Conservation (phyloP, 2,113 vertebrate species). For the Caloenas nicobarica region DNA sequence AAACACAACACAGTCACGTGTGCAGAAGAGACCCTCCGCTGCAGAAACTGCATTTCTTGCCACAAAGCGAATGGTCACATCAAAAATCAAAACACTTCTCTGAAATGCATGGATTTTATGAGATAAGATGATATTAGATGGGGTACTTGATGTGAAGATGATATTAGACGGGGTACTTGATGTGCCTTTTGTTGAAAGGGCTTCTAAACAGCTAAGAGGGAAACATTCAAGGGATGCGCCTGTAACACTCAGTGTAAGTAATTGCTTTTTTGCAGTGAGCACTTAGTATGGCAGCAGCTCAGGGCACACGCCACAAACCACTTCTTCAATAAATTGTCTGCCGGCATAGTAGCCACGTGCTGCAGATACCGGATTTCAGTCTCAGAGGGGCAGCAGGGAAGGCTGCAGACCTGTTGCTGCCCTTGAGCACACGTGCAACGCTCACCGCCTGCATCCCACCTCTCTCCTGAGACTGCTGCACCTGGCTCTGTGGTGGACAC, state of each 20-base stretch:
- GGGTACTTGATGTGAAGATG: too few species aligned
- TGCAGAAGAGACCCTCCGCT: accelerated
- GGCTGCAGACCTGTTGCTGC: not conserved
- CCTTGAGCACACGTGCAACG: accelerated
- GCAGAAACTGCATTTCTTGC: not conserved
- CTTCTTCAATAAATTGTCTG: not conserved
- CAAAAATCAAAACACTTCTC: not conserved
- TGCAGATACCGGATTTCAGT: accelerated
- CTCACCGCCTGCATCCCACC: not conserved
- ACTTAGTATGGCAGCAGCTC: not conserved
- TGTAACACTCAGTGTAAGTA: not conserved
- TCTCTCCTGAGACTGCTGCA: not conserved
- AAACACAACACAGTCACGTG: accelerated
- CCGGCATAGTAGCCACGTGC: accelerated
- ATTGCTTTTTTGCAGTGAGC: not conserved
- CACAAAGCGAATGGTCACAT: not conserved
- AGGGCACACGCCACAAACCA: not conserved
- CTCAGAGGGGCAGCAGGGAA: accelerated
- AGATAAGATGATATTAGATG: not conserved
- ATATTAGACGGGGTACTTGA: not conserved
- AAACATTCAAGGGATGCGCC: not conserved
- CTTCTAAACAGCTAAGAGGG: not conserved
- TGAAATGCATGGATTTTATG: not conserved
- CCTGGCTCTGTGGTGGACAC: accelerated
- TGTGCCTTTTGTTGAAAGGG: not conserved